Evolutionary conservation across 2,113 vertebrate species (phyloP).

Genomic region (Xenus cinereus): DNA sequence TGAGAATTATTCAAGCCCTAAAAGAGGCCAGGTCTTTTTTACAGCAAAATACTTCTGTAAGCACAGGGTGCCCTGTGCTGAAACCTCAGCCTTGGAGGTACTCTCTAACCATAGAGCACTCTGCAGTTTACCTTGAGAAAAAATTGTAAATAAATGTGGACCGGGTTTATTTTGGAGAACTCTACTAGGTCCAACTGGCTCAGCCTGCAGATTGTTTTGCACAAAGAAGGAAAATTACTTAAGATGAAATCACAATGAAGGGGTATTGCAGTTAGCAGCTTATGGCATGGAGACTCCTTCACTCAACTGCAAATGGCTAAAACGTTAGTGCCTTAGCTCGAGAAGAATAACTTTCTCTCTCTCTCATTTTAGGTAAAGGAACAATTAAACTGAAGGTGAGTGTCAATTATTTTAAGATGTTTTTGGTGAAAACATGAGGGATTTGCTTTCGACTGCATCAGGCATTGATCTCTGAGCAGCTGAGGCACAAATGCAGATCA

Average conservation of each 20-base stretch:
- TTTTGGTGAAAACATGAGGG: not conserved
- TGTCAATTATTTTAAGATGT: not conserved
- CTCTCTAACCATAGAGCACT: not conserved
- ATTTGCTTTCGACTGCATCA: not conserved
- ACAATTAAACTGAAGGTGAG: conserved; percentile 91
- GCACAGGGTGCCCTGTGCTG: not conserved
- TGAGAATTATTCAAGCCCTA: not conserved
- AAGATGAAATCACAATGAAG: not conserved
- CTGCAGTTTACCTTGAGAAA: not conserved
- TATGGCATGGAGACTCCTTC: not conserved
- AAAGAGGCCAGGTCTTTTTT: not conserved
- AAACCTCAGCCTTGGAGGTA: not conserved
- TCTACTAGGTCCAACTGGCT: not conserved
- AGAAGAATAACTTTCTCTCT: not conserved
- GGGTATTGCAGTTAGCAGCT: not conserved
- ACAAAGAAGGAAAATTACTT: not conserved
- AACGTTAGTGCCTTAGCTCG: not conserved
- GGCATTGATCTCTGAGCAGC: not conserved
- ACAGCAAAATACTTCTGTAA: not conserved
- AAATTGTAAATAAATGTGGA: not conserved
- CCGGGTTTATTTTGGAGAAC: not conserved
- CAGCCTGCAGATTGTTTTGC: not conserved
- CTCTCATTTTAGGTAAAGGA: conserved; percentile 85
- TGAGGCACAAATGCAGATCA: not conserved
- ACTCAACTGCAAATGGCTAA: not conserved